Percentiles rank a stretch among this genome's conserved stretches.
phyloP scores from a whole-genome alignment of 2,888 invertebrate genomes.

The Dynastes hyllus region DNA sequence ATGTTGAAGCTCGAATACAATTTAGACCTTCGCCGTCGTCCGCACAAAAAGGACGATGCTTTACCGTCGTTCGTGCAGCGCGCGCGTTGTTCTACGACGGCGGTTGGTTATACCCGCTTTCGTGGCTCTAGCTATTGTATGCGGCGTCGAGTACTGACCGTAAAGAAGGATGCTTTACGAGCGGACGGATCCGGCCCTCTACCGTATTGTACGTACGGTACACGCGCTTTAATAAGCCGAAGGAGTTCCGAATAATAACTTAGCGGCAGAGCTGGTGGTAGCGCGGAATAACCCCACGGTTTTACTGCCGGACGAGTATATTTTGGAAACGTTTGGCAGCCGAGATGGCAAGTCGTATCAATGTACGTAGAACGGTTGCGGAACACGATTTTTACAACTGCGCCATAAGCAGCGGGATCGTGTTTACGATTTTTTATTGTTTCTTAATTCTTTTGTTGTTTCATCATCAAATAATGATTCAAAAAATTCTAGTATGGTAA shows the following conservation, averaged over 20 bases:
- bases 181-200: constrained; percentile 35
- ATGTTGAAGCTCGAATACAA: constrained; percentile 3
- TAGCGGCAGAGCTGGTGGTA: constrained; percentile 10
- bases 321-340: constrained; percentile 22
- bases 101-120: neutral
- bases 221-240: constrained; percentile 49
- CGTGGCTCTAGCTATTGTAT: constrained; percentile 60
- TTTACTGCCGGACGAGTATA: constrained; percentile 33
- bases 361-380: constrained; percentile 28
- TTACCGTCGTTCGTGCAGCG: neutral
- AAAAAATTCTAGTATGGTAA: too few species aligned
- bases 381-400: constrained; percentile 40
- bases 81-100: constrained; percentile 5
- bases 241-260: constrained; percentile 48
- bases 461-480: too few species aligned
- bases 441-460: neutral
- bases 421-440: constrained; percentile 16
- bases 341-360: constrained; percentile 16
- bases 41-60: neutral
- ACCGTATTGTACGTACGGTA: constrained; percentile 15
- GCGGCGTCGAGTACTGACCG: constrained; percentile 60
- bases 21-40: constrained; percentile 10
- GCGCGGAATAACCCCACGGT: constrained; percentile 4
- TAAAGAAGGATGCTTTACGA: constrained; percentile 64
- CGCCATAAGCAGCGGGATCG: constrained; percentile 34